Evolutionary conservation across 2,113 vertebrate genomes (phyloP), one percentile per base, ranked within the genome.

Genomic region (Phyllopteryx taeniolatus): DNA sequence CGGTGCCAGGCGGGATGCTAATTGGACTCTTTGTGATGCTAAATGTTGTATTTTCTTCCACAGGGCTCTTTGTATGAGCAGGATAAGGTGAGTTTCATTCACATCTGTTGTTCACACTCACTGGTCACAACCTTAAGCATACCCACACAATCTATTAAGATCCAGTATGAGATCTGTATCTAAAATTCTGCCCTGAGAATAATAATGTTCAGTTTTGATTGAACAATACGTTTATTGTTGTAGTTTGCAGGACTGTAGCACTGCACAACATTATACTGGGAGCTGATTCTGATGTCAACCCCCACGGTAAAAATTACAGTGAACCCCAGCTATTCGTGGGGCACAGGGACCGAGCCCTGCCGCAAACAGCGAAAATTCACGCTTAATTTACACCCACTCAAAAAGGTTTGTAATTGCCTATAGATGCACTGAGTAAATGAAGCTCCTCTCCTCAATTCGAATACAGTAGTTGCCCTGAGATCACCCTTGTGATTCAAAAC

Each of bases 41-140:
- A 78, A 87, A 70, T 70, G 68, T 70, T 76, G 56, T 75, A 39
- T 22, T 60, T 85, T 70, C 44, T 53, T 83, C 68, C 73, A 56
- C 80, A 92, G 91, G 91, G 91, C 3, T 92, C 87, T 70, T 76
- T 92, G 85, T 92, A 92, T 70, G 91, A 92, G 76, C 74, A 74
- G 67, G 91, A 92, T 56, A 92, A 92, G 85, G 91, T 92, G 76
- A 85, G 90, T 87, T 85, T 83, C 67, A 68, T 46, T 70, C 47
- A 73, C 56, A 73, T 31, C 39, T 63, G 56, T 72, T 61, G 14
- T 51, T 5, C 39, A 35, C 27, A 31, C 3, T 47, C 15, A 42
- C 46, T 53, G n/a, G 14, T 35, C 17, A 12, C 19, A 4, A 47
- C 43, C 10, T 11, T n/a, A 44, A 39, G 19, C 11, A 22, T 8